Base-by-base conservation (phyloP, 2,113 vertebrate species). In the Pyxicephalus adspersus region DNA sequence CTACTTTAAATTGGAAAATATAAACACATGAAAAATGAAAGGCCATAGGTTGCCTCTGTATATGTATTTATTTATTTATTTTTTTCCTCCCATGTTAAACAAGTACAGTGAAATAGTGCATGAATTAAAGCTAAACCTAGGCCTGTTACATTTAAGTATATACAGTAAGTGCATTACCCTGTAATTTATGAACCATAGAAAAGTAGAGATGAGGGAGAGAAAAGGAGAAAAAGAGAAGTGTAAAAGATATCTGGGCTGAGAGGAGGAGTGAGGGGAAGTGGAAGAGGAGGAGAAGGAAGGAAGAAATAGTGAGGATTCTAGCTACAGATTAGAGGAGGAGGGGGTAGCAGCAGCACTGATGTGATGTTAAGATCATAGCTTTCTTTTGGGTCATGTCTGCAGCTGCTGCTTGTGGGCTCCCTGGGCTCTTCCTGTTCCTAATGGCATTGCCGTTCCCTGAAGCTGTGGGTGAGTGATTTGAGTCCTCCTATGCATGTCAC, bases 201-300 rank as follows among this genome's bases (percentile, higher is more conserved):
- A 45, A 45, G 2, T 45, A 26, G 52, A 54, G 26, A 67, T 45
- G n/a, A 20, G n/a, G 29, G 64, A 54, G 52, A 8, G 51, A 55
- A 20, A 66, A 57, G 15, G 26, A 16, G 52, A 64, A 22, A n/a
- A 58, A n/a, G 54, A 23, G n/a, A 60, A n/a, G n/a, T n/a, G n/a
- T n/a, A 23, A 23, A 50, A 70, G 19, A 78, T 22, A 38, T 58
- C 51, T 22, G 45, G 28, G 17, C 28, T 52, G 63, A 67, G 61
- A 67, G 76, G 64, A 67, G 76, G 51, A 67, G 63, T 54, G 64
- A 66, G 50, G 61, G 63, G 75, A 65, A 78, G 64, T 52, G 63
- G 76, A 78, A 76, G 73, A 76, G 73, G 73, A 76, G 73, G 73
- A 76, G 73, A 31, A 78, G 76, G 76, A 66, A 78, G 76, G 76